phyloP scores from a whole-genome alignment of 2,113 vertebrate species.

The Corythornis madagascariensis region DNA sequence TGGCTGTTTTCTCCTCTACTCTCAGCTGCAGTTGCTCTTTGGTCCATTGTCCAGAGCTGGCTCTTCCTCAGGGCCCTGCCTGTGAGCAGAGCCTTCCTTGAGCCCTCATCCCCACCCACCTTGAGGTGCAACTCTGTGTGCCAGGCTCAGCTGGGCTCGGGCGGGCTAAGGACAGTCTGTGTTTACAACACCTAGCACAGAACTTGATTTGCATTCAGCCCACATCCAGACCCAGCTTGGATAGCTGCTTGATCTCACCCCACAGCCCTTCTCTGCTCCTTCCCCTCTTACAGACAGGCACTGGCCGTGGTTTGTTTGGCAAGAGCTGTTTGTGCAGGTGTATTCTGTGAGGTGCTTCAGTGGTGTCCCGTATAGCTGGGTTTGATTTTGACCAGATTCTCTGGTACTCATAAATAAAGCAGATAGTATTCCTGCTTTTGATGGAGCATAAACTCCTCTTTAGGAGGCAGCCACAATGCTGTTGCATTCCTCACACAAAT shows the following conservation, averaged over 20 bases:
- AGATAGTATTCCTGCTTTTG: background rate
- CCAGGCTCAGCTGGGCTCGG: background rate
- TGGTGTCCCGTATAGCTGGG: background rate
- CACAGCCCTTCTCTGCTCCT: background rate
- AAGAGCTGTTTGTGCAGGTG: background rate
- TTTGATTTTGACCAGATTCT: background rate
- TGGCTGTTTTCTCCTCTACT: background rate
- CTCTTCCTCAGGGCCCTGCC: background rate
- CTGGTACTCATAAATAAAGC: background rate
- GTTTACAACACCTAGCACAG: background rate
- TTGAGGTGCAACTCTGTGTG: accelerated
- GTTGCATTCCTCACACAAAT: background rate
- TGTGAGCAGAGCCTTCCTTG: background rate
- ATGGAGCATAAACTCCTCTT: background rate
- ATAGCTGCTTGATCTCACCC: background rate
- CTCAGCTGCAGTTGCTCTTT: background rate
- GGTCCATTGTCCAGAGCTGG: background rate
- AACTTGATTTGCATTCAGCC: background rate
- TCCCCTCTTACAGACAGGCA: background rate
- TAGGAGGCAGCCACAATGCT: background rate
- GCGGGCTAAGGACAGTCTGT: background rate
- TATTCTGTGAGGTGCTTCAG: background rate
- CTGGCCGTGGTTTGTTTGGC: background rate
- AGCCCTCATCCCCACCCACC: background rate
- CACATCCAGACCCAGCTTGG: background rate